Conservation (phyloP, 2,113 vertebrate genomes). For the Atractosteus spatula region DNA sequence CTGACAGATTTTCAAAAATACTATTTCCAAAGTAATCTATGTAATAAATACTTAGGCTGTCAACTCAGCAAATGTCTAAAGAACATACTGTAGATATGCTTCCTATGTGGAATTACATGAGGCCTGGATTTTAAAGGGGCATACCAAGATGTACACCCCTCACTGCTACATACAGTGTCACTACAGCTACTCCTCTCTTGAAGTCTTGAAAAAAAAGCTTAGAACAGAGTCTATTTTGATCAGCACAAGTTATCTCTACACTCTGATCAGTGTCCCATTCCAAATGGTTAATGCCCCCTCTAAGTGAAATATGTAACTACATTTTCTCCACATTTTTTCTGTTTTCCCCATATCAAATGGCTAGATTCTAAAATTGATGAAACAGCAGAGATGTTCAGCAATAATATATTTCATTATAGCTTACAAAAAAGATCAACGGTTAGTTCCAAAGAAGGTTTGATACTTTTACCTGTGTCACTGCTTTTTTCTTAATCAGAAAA, state of each 20-base stretch:
- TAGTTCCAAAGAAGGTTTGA: slow-evolving; percentile 36
- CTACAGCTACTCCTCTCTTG: background rate
- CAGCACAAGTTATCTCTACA: background rate
- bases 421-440: slow-evolving; percentile 22
- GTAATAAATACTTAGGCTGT: slow-evolving; percentile 19
- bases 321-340: background rate
- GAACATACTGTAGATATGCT: background rate
- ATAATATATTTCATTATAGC: slow-evolving; percentile 20
- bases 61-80: background rate
- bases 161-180: background rate
- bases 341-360: background rate
- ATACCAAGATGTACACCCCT: background rate
- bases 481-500: too few relatives aligned
- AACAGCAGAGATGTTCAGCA: slow-evolving; percentile 11
- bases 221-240: background rate
- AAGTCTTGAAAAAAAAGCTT: background rate
- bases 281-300: background rate
- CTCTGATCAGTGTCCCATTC: background rate
- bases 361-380: background rate
- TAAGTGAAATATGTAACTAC: slow-evolving; percentile 3
- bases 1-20: slow-evolving; percentile 6
- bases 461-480: slow-evolving; percentile 34
- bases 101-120: background rate
- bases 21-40: background rate
- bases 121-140: background rate